A percentile compares a stretch with the other conserved stretches of the same genome.
These are phyloP conservation scores for Cacatua alba DNA, from an alignment of 2,113 vertebrate species.

Conservation along the genomic window DNA sequence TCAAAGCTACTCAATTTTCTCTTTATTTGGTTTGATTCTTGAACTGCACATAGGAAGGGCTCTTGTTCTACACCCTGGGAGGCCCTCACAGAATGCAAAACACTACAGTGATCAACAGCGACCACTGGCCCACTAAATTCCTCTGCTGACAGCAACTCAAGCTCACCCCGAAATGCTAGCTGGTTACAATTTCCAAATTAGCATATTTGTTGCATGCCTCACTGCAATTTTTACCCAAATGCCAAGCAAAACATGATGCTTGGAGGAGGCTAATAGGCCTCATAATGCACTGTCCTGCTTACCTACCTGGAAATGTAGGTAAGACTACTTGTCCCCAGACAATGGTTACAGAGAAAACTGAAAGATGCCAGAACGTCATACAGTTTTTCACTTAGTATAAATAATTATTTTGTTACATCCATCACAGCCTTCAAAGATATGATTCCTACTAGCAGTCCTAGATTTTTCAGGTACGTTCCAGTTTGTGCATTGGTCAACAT, in stretches of 20 bases:
- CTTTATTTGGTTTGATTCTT: slow-evolving; percentile 68
- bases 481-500: neutral
- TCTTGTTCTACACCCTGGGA: slow-evolving; percentile 29
- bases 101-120: slow-evolving; percentile 18
- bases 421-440: neutral
- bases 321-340: neutral
- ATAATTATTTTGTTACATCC: neutral
- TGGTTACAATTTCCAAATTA: slow-evolving; percentile 32
- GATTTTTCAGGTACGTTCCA: neutral
- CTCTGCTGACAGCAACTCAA: slow-evolving; percentile 50
- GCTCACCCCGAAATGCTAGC: slow-evolving; percentile 16
- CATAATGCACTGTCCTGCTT: neutral
- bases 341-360: accelerated
- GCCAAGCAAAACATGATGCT: neutral
- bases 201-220: neutral
- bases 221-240: neutral
- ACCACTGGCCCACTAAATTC: slow-evolving; percentile 34
- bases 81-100: slow-evolving; percentile 37
- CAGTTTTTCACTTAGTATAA: neutral
- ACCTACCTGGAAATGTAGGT: neutral
- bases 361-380: neutral
- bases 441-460: neutral
- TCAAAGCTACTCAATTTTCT: slow-evolving; percentile 43
- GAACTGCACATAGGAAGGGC: slow-evolving; percentile 14
- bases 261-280: neutral